Evolutionary conservation across 1,140 invertebrate genomes (phyloP), one percentile per base, ranked within the genome.

Genomic region (Rhopalosiphum maidis): DNA sequence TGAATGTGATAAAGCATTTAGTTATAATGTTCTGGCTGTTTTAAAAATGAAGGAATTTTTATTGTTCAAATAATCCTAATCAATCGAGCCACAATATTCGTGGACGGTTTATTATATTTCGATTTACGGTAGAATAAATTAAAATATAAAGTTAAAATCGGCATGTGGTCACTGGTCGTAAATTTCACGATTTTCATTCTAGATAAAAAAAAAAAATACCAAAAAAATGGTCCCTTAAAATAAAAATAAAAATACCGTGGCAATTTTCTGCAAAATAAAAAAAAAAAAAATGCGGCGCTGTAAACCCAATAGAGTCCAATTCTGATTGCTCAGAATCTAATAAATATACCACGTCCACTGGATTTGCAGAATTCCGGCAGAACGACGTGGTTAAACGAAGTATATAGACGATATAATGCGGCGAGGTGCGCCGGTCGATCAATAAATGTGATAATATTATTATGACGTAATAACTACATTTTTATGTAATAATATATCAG

Each of bases 401-500:
- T 46, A 46, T 46, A 46, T 46, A 46, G 46, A 46, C 46, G 46
- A 46, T 46, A 46, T 46, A 46, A 46, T 46, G 46, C 46, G 46
- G 9, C 9, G 60, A 68, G 30, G 60, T 30, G 30, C 30, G 60
- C 60, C 30, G 25, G 60, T 68, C 60, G 60, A 68, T 68, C 60
- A 68, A 68, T 68, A 68, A 68, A 30, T n/a, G 60, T 68, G 60
- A 68, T 68, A 68, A 68, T 68, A 68, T 68, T 68, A 68, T 68
- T 68, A 68, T 68, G 60, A 68, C 60, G 60, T 68, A n/a, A 68
- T 68, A 68, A 68, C 60, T 68, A 68, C 30, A 68, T 68, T 68
- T 68, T 68, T 68, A n/a, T 68, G 60, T 68, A 68, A 68, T 68
- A 68, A 68, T 68, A 68, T n/a, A 15, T 68, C 60, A 15, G 30